Percentiles rank a stretch among this genome's conserved stretches.
phyloP scores from a whole-genome alignment of 1,140 invertebrate species.

The Sycobia sp. region DNA sequence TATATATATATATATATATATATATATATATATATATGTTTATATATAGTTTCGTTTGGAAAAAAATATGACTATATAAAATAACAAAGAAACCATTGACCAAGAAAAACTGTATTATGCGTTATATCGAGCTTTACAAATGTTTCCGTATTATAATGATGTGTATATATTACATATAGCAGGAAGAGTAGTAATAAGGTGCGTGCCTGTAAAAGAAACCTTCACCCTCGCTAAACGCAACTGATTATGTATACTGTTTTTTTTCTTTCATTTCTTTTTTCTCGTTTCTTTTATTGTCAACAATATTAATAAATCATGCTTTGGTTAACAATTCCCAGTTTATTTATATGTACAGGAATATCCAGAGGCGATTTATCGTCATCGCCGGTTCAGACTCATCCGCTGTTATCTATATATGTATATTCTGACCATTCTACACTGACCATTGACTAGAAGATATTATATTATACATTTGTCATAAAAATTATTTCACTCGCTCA shows the following conservation, averaged over 20 bases:
- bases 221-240: conserved; percentile 51
- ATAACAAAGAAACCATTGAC: too few species aligned
- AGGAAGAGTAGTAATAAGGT: conserved; percentile 41
- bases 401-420: too few species aligned
- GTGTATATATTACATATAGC: neutral
- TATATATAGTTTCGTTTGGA: too few species aligned
- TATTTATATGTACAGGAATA: conserved; percentile 54
- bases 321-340: conserved; percentile 45
- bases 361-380: conserved; percentile 46
- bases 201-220: conserved; percentile 55
- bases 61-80: too few species aligned
- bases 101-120: too few species aligned
- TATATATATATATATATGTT: too few species aligned
- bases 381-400: too few species aligned
- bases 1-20: too few species aligned
- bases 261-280: conserved; percentile 5
- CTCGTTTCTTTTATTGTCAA: conserved; percentile 53
- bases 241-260: conserved; percentile 39
- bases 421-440: too few species aligned
- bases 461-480: conserved; percentile 7
- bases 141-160: too few species aligned
- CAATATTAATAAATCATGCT: conserved; percentile 54
- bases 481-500: conserved; percentile 11
- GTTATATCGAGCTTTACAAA: too few species aligned
- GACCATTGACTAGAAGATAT: conserved; percentile 23